Evolutionary conservation across 2,888 invertebrate genomes (phyloP), one percentile per base, ranked within the genome.

Genomic region (Molorchus minor): DNA sequence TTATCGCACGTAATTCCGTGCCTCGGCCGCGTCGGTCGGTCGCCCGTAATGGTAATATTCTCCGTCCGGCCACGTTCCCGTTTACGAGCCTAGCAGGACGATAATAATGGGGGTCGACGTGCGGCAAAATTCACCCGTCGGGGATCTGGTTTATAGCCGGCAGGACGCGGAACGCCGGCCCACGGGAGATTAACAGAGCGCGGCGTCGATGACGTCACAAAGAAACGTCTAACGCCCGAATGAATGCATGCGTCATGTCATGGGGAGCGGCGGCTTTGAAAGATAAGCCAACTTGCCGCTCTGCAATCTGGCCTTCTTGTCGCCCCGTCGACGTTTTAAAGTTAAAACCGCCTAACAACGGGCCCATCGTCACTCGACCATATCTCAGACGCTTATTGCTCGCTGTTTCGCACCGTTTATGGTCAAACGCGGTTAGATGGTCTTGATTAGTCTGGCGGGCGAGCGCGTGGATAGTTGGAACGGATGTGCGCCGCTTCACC

Each of bases 121-220:
- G 57, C 55, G 54, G 63, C 46, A 59, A 61, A 62, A 66, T 60
- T 60, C 54, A 45, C 49, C 51, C 56, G 59, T 59, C 49, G 59
- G 54, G 57, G 58, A 61, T 46, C 53, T 61, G 61, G 64, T 67
- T 65, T 63, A 67, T 63, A 59, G 65, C 62, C 62, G 56, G 58
- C 64, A 61, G 65, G 58, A 62, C 62, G 38, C 54, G 62, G 62
- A 61, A 64, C 57, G 56, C 59, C 56, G 62, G 65, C 67, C 68
- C 68, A 67, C 70, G 65, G 67, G 71, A 71, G 71, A 72, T 73
- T 72, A 74, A 72, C 70, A 65, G 65, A 67, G 69, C 62, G 67
- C 71, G 69, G 70, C 68, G 70, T 61, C 67, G 69, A 58, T 74
- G 76, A 75, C 75, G 75, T 74, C 75, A 73, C 71, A 74, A 72